Base-by-base conservation (phyloP, 2,888 invertebrate species). In the Lasioglossum leucozonium region DNA sequence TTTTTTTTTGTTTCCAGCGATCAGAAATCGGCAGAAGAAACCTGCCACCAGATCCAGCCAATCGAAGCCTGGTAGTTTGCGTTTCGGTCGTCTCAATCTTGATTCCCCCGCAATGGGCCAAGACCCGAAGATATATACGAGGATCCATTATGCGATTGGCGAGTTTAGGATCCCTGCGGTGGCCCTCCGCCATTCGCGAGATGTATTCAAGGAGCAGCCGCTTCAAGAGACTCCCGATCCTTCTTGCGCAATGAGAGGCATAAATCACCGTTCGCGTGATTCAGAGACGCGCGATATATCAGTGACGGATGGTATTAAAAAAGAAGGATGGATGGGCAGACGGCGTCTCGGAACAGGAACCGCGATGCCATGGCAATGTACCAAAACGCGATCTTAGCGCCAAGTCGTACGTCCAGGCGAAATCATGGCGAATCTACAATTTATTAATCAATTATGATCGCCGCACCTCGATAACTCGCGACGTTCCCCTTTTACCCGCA, bases 91-190 rank as follows among this genome's bases (percentile, higher is more conserved):
- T 77, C 84, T 74, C 75, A 26, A 30, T 72, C 72, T 67, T 73
- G 74, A 85, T 79, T 82, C 69, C 55, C 67, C 73, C 76, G 71
- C 65, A 42, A 71, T 37, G 51, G 72, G 51, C 83, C 78, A 47
- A 72, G 76, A n/a, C 79, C 69, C n/a, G 65, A 16, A 72, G 51
- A 65, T 75, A 79, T 42, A 71, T 42, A 34, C 76, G 80, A 34
- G 71, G 67, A 72, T 87, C 84, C 85, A 87, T 87, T 87, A 82
- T 85, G 80, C 73, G 82, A 87, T 85, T 82, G 87, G 87, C 26
- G 84, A 84, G 73, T 84, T 82, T 84, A 78, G 87, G 79, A 77
- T 77, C 74, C n/a, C 77, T 51, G 30, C 69, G 65, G 72, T 76
- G 65, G 62, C 67, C 83, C 30, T 58, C 75, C 58, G 58, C 42